A percentile compares a stretch with the other conserved stretches of the same genome.
These are phyloP conservation scores for Galagoides demidoff DNA, from an alignment of 2,797 vertebrate genomes.

Conservation along the genomic window DNA sequence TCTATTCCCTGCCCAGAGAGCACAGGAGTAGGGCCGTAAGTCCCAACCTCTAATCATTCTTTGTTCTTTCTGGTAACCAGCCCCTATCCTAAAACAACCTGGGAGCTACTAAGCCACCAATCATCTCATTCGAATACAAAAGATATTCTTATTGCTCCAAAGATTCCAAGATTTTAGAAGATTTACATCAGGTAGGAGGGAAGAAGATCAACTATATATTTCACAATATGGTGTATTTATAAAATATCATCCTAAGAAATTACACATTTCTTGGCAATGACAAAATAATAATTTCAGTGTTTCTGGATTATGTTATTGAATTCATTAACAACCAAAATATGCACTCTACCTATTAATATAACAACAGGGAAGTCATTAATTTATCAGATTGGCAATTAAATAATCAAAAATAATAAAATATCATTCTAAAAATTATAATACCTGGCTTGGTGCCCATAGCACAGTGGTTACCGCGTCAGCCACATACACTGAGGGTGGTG, in stretches of 20 bases:
- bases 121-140: not conserved
- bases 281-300: not conserved
- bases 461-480: too few species aligned
- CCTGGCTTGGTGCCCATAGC: not conserved
- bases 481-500: too few species aligned
- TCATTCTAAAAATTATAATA: not conserved
- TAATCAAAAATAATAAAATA: conserved; percentile 31
- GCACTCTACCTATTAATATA: not conserved
- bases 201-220: not conserved
- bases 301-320: conserved; percentile 38
- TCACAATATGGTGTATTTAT: not conserved
- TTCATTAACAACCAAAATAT: not conserved
- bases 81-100: not conserved
- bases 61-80: not conserved
- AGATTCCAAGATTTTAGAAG: not conserved
- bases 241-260: not conserved
- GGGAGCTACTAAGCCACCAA: not conserved
- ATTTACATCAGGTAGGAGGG: not conserved
- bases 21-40: not conserved
- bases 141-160: not conserved
- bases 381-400: not conserved
- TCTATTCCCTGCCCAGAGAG: not conserved
- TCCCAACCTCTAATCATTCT: not conserved
- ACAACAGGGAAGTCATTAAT: not conserved
- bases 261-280: conserved; percentile 18